These are phyloP conservation scores for Ormia ochracea DNA, from an alignment of 2,888 invertebrate species.

Conservation along the genomic window DNA sequence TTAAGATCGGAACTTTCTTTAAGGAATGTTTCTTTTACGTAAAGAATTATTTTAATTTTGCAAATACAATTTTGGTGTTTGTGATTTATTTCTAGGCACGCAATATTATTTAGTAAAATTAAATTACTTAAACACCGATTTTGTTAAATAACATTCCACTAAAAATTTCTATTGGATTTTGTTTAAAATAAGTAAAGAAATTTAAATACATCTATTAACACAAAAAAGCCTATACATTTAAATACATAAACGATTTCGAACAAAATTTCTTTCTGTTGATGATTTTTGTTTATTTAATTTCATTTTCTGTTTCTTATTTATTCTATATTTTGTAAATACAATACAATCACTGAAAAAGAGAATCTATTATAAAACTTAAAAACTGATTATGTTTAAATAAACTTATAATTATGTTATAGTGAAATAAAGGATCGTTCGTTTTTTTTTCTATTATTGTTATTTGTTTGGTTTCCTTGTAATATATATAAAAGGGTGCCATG, in stretches of 20 bases:
- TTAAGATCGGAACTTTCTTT: not conserved
- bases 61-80: conserved; percentile 16
- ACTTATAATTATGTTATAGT: conserved; percentile 61
- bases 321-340: conserved; percentile 60
- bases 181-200: not conserved
- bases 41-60: conserved; percentile 3
- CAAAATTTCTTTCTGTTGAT: not conserved
- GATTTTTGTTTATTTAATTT: conserved; percentile 16
- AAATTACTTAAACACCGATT: conserved; percentile 22
- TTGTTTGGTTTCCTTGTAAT: not conserved
- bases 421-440: conserved; percentile 42
- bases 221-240: no score
- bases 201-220: conserved; percentile 9
- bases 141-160: conserved; percentile 60
- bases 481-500: no score
- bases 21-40: not conserved
- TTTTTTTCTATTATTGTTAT: not conserved
- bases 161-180: conserved; percentile 15
- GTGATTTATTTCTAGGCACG: not conserved
- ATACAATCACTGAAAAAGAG: conserved; percentile 29
- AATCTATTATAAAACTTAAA: conserved; percentile 38
- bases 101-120: conserved; percentile 13
- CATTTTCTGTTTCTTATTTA: conserved; percentile 41
- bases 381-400: conserved; percentile 64
- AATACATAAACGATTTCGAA: no score